Evolutionary conservation across 2,113 vertebrate species (phyloP).

Genomic region (Hydropotes inermis): DNA sequence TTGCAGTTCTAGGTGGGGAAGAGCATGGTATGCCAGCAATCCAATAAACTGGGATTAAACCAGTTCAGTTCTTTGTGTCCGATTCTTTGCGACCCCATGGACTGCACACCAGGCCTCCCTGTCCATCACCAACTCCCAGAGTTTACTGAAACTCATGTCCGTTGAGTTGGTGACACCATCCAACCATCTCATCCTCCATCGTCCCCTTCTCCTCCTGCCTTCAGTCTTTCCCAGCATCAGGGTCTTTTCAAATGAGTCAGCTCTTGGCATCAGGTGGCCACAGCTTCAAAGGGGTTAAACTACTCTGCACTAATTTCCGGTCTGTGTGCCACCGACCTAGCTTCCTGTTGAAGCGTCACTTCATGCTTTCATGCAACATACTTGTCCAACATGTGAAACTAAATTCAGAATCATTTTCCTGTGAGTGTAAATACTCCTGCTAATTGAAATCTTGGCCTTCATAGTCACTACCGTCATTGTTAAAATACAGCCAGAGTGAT

Average conservation of each 20-base stretch:
- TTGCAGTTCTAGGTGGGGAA: neutral
- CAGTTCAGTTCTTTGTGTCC: neutral
- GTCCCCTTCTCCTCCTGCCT: neutral
- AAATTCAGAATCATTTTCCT: slow-evolving; percentile 23
- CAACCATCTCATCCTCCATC: neutral
- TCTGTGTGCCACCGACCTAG: neutral
- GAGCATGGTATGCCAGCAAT: neutral
- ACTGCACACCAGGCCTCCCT: neutral
- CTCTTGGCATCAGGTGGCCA: neutral
- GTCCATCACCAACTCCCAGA: neutral
- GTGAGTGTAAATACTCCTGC: neutral
- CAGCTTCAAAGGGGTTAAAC: neutral
- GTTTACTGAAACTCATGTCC: neutral
- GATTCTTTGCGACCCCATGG: neutral
- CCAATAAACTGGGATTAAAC: neutral
- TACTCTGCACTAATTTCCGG: neutral
- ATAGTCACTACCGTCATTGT: neutral
- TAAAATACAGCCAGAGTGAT: slow-evolving; percentile 22
- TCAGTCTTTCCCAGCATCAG: neutral
- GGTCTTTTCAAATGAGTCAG: neutral
- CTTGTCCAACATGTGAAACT: neutral
- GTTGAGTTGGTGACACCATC: neutral
- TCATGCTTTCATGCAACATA: neutral
- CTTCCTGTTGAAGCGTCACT: neutral
- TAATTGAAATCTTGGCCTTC: neutral